phyloP scores from a whole-genome alignment of 2,113 vertebrate genomes.

The Andinoacara biseriatus region DNA sequence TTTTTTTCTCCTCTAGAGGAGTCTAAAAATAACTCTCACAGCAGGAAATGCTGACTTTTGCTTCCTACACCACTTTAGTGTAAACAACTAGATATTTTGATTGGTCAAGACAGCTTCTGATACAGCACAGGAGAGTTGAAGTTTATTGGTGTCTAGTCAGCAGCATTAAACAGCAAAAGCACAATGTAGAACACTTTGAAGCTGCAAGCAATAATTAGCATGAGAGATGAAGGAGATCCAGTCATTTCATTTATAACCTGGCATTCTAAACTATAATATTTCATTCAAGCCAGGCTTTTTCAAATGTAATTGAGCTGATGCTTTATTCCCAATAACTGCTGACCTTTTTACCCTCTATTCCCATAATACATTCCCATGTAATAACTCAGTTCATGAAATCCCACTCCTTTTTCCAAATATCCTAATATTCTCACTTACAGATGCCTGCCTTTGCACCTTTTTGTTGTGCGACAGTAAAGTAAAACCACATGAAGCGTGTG shows the following conservation, averaged over 20 bases:
- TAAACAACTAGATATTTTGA: constrained; percentile 66
- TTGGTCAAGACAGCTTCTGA: constrained; percentile 68
- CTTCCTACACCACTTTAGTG: constrained; percentile 52
- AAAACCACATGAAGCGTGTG: neutral
- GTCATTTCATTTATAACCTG: constrained; percentile 56
- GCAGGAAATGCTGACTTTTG: constrained; percentile 72
- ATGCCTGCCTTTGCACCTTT: neutral
- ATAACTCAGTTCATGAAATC: constrained; percentile 6
- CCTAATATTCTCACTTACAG: neutral
- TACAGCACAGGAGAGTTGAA: constrained; percentile 46
- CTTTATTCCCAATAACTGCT: constrained; percentile 28
- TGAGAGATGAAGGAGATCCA: constrained; percentile 36
- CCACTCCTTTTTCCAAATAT: constrained; percentile 2
- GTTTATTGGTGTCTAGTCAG: constrained; percentile 66
- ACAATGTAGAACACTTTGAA: constrained; percentile 60
- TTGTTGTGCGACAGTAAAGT: neutral
- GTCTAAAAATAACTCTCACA: constrained; percentile 72
- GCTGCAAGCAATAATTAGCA: constrained; percentile 64
- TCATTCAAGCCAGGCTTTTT: constrained; percentile 19
- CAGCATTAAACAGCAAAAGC: constrained; percentile 59
- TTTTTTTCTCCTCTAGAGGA: neutral
- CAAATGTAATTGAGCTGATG: constrained; percentile 28
- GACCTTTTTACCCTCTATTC: neutral
- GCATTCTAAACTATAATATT: constrained; percentile 25
- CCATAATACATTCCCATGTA: neutral